phyloP scores from a whole-genome alignment of 1,140 invertebrate species.

The Lamellibrachia luymesi region DNA sequence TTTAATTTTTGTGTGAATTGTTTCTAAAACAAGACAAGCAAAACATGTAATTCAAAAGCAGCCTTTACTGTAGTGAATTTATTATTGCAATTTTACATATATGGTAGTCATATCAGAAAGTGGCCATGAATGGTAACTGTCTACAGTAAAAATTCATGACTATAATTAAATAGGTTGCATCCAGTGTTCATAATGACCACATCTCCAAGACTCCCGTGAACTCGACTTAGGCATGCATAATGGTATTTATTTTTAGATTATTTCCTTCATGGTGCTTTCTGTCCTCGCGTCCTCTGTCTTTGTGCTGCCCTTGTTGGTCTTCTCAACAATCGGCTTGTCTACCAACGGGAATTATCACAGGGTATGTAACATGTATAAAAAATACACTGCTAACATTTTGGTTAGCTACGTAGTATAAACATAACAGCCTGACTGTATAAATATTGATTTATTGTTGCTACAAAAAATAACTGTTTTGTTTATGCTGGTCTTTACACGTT shows the following conservation, averaged over 20 bases:
- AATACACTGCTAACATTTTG: too few relatives aligned
- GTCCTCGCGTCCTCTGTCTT: background rate
- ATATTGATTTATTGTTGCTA: too few relatives aligned
- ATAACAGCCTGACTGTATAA: too few relatives aligned
- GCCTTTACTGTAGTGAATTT: too few relatives aligned
- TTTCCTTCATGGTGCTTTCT: constrained; percentile 9
- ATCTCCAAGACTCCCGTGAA: background rate
- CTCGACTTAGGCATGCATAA: background rate
- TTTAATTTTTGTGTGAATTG: too few relatives aligned
- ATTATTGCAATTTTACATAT: too few relatives aligned
- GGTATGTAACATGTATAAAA: background rate
- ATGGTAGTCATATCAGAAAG: too few relatives aligned
- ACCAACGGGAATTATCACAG: background rate
- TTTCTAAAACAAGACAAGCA: too few relatives aligned
- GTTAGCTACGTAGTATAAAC: too few relatives aligned
- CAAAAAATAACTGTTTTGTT: too few relatives aligned
- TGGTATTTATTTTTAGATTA: constrained; percentile 2
- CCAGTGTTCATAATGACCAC: background rate
- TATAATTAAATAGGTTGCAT: background rate
- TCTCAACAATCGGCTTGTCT: background rate
- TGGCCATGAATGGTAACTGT: background rate
- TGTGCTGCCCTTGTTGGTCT: background rate
- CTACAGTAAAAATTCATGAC: background rate
- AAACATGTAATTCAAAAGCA: too few relatives aligned
- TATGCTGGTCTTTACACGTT: too few relatives aligned